Evolutionary conservation across 2,797 vertebrate genomes (phyloP), one percentile per base, ranked within the genome.

Genomic region (Dipus sagitta): DNA sequence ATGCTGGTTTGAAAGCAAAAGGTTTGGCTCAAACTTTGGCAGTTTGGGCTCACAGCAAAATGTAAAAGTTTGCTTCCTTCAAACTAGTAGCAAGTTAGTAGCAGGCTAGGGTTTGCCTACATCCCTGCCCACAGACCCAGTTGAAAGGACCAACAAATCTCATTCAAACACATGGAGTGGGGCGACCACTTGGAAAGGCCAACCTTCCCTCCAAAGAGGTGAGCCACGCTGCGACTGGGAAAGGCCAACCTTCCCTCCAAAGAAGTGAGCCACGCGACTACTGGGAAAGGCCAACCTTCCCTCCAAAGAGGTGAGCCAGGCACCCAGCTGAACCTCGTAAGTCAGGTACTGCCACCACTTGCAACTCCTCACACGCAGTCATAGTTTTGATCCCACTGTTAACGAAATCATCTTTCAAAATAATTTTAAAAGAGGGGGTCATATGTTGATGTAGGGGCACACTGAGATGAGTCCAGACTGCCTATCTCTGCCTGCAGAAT

Each of bases 311-410:
- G 11, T 47, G 11, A 47, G 9, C 47, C 47, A 11, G 6, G 28
- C 62, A 12, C 34, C 1, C 0, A 74, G 26, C 42, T 9, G 34
- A 17, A 3, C 30, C 0, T 21, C 2, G 42, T 54, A 24, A 1
- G 0, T 12, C 2, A 17, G 1, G 15, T 0, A 1, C 14, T 0
- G 3, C 9, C 3, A 0, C 14, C 0, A 24, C 20, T 68, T 28
- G 1, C 0, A 17, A 3, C 4, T 23, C 30, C 13, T 30, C 47
- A 30, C 2, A 23, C 5, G 1, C 17, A 34, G 15, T 54, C 52
- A 58, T 26, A 14, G 54, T 38, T 26, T 30, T 20, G 20, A 20
- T 14, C n/a, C 24, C 47, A 32, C 68, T 23, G 32, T 84, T 23
- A 18, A 34, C 28, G 20, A 47, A 38, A 21, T 30, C 47, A 26